Base-by-base conservation (phyloP, 2,888 invertebrate genomes). In the Luperina nickerlii region DNA sequence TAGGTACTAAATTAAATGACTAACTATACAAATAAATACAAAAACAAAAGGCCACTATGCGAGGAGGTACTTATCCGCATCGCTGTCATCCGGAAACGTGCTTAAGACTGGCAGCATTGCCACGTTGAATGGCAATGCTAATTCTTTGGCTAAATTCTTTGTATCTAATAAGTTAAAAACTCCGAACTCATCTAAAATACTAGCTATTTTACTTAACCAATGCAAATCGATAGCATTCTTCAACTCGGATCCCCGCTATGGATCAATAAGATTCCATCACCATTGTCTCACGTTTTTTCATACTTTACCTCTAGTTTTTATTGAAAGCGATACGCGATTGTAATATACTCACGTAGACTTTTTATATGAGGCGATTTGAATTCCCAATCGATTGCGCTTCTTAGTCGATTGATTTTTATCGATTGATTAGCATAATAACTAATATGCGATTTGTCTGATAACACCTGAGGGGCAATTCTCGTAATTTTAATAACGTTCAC, bases 281-380 rank as follows among this genome's bases (percentile, higher is more conserved):
- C 70, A 83, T 71, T 67, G 73, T 83, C 75, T 68, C 70, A 76
- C 79, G 75, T 79, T 73, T 79, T 82, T 83, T 79, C 13, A n/a
- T 63, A 71, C n/a, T 83, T 83, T 76, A 79, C 76, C 57, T 54
- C 18, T 48, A 65, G 87, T 83, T 86, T 86, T 80, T 84, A 87
- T 86, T 80, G 85, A 72, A 86, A 86, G 1, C 51, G 67, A 86
- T 84, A 84, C n/a, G 18, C 67, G 54, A 71, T 86, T 72, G 80
- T 76, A 70, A 54, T 66, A 67, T 45, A 32, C 32, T 48, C 4
- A 60, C 2, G n/a, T n/a, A n/a, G 18, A n/a, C 18, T 83, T 83
- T 76, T 85, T 83, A 86, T 76, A 60, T n/a, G 6, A 62, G 15
- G 8, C 54, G 74, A 86, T 79, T 70, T 57, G 8, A 73, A 86